These are phyloP conservation scores for Adrianichthys oophorus DNA, from an alignment of 2,797 vertebrate species.

Conservation along the genomic window DNA sequence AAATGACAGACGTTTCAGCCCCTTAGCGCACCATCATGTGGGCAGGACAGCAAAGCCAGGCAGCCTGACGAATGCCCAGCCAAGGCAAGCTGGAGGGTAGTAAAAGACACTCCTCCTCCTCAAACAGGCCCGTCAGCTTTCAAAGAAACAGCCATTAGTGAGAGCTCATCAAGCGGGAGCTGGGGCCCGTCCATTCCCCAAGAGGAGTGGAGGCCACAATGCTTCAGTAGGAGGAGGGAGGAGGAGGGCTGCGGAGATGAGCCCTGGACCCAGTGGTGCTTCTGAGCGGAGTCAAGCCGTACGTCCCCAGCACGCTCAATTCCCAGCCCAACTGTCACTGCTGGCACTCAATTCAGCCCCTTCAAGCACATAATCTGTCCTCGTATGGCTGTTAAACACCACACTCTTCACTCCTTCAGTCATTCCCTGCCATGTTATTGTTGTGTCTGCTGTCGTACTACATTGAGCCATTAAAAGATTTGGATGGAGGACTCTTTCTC, in stretches of 20 bases:
- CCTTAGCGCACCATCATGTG: constrained; percentile 71
- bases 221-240: constrained; percentile 59
- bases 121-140: constrained; percentile 72
- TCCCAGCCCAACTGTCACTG: constrained; percentile 86
- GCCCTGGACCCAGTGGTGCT: constrained; percentile 75
- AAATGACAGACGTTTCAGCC: constrained; percentile 80
- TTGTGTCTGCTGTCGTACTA: constrained; percentile 64
- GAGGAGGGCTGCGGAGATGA: constrained; percentile 66
- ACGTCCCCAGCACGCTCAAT: constrained; percentile 75
- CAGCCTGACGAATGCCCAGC: constrained; percentile 75
- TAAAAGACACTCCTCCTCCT: constrained; percentile 76
- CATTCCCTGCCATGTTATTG: constrained; percentile 69
- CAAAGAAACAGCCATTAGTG: constrained; percentile 78
- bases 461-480: constrained; percentile 68
- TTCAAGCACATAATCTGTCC: constrained; percentile 84
- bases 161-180: constrained; percentile 73
- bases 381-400: constrained; percentile 81
- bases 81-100: constrained; percentile 82
- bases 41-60: constrained; percentile 80
- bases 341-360: constrained; percentile 78
- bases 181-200: constrained; percentile 66
- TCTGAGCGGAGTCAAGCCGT: constrained; percentile 68
- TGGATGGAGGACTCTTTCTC: constrained; percentile 53
- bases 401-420: constrained; percentile 63
- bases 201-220: constrained; percentile 68